phyloP scores from a whole-genome alignment of 1,140 invertebrate species.

The Zaprionus kolodkinae region DNA sequence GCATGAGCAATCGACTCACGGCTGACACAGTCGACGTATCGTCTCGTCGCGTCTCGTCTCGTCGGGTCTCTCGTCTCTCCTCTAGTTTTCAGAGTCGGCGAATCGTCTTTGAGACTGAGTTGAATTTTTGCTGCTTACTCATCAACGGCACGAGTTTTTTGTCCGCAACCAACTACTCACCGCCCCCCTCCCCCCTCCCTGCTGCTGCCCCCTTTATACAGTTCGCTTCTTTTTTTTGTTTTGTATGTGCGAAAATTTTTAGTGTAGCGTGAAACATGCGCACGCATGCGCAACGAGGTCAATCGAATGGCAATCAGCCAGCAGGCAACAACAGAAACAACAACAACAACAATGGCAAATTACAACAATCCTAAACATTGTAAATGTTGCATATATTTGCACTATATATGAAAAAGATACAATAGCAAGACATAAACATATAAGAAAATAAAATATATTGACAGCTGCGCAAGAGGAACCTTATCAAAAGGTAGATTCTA shows the following conservation, averaged over 20 bases:
- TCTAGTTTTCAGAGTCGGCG: neutral
- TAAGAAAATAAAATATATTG: neutral
- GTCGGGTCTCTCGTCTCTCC: neutral
- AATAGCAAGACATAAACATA: neutral
- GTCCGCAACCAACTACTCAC: neutral
- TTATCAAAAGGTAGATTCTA: neutral
- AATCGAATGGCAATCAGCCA: constrained; percentile 79
- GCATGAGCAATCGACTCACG: constrained; percentile 17
- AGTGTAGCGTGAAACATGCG: constrained; percentile 80
- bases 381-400: constrained; percentile 12
- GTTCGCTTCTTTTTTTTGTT: constrained; percentile 29
- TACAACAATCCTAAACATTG: constrained; percentile 53
- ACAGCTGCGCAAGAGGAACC: neutral
- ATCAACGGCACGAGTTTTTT: constrained; percentile 58
- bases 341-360: constrained; percentile 57
- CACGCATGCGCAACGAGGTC: constrained; percentile 81
- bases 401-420: neutral
- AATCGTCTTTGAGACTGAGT: constrained; percentile 33
- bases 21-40: constrained; percentile 27
- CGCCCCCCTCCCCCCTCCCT: neutral
- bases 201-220: neutral
- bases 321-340: constrained; percentile 19
- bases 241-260: constrained; percentile 68
- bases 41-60: constrained; percentile 8
- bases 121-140: constrained; percentile 63